These are phyloP conservation scores for Pseudochromis fuscus DNA, from an alignment of 2,797 vertebrate genomes.

Conservation along the genomic window DNA sequence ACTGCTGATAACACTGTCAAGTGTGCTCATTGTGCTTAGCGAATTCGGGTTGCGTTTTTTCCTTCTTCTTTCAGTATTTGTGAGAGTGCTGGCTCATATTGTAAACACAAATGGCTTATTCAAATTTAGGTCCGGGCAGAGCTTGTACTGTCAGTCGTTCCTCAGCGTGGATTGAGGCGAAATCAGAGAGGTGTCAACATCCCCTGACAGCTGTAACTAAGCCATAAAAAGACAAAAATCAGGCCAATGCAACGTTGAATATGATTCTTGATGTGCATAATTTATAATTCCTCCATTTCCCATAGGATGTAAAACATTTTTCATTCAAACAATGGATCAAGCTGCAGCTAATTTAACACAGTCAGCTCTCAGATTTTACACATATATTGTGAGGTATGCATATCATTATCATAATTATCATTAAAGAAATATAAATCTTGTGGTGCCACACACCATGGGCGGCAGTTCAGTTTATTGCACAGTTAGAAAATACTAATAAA, in stretches of 20 bases:
- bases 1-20: conserved; percentile 83
- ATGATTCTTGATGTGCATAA: conserved; percentile 53
- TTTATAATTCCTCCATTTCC: conserved; percentile 52
- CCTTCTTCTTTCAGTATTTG: conserved; percentile 67
- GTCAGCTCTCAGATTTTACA: background rate
- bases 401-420: background rate
- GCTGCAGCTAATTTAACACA: background rate
- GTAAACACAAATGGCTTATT: conserved; percentile 87
- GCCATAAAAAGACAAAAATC: conserved; percentile 74
- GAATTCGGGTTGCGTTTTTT: conserved; percentile 72
- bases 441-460: background rate
- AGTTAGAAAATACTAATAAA: background rate
- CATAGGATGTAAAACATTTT: conserved; percentile 24
- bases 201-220: conserved; percentile 72
- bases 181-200: conserved; percentile 77
- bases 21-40: conserved; percentile 80
- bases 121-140: conserved; percentile 79
- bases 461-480: background rate
- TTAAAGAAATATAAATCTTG: background rate
- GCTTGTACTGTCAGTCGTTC: conserved; percentile 73
- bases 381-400: background rate
- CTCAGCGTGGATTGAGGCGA: conserved; percentile 77
- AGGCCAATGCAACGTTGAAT: conserved; percentile 51
- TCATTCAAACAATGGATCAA: conserved; percentile 12
- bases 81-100: conserved; percentile 77